Evolutionary conservation across 2,888 invertebrate species (phyloP).

Genomic region (Mamestra brassicae): DNA sequence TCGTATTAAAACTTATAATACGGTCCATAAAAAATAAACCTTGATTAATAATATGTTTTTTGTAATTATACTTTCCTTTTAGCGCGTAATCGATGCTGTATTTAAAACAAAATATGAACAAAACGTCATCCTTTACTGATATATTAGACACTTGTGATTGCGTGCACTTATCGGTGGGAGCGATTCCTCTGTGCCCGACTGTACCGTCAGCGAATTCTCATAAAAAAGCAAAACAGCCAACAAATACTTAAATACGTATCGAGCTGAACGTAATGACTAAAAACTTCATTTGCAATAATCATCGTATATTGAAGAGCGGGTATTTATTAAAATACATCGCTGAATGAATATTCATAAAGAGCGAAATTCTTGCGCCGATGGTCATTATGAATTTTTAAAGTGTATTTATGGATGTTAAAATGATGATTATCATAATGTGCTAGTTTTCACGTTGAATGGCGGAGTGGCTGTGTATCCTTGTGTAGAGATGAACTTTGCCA

Average conservation of each 20-base stretch:
- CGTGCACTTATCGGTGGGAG: conserved; percentile 12
- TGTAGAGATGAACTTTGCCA: conserved; percentile 32
- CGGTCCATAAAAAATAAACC: conserved; percentile 8
- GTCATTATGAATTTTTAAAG: conserved; percentile 63
- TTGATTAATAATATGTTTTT: conserved; percentile 38
- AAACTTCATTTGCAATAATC: conserved; percentile 58
- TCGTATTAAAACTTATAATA: conserved; percentile 30
- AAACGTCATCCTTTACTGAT: conserved; percentile 18
- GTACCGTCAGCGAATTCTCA: conserved; percentile 40
- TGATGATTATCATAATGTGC: conserved; percentile 37
- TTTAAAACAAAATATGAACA: conserved; percentile 34
- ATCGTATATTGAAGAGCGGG: conserved; percentile 44
- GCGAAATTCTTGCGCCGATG: conserved; percentile 64
- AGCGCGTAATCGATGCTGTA: conserved; percentile 27
- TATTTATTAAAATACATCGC: conserved; percentile 53
- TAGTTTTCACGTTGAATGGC: conserved; percentile 14
- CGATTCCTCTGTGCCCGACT: conserved; percentile 16
- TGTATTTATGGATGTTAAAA: conserved; percentile 54
- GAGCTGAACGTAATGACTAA: conserved; percentile 42
- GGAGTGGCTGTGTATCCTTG: conserved; percentile 4
- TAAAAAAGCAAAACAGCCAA: conserved; percentile 34
- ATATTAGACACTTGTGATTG: conserved; percentile 30
- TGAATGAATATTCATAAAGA: conserved; percentile 72
- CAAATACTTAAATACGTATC: conserved; percentile 48
- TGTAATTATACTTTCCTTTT: conserved; percentile 22